phyloP scores from a whole-genome alignment of 2,797 vertebrate genomes.

The Tapera naevia region DNA sequence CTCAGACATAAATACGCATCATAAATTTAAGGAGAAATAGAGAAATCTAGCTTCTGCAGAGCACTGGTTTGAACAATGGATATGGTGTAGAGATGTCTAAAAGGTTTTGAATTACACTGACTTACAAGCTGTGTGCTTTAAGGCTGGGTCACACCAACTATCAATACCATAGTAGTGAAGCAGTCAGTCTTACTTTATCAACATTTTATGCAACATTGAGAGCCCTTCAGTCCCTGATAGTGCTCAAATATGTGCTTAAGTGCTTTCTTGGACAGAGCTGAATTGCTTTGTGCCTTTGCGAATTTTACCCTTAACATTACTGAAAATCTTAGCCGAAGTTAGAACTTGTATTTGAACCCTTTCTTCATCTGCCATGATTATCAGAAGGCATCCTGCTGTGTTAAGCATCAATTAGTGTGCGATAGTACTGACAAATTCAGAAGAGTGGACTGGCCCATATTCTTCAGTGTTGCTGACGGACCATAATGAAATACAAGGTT shows the following conservation, averaged over 20 bases:
- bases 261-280: not conserved
- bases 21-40: not conserved
- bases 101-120: not conserved
- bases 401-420: not conserved
- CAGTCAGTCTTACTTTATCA: not conserved
- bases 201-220: not conserved
- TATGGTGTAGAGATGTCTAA: not conserved
- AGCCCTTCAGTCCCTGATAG: not conserved
- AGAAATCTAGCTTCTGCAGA: not conserved
- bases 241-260: not conserved
- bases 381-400: not conserved
- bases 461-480: not conserved
- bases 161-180: not conserved
- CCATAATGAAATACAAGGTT: not conserved
- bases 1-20: not conserved
- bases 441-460: accelerated
- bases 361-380: not conserved
- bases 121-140: not conserved
- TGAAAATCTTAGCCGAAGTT: not conserved
- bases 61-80: not conserved
- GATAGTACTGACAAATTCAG: not conserved
- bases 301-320: not conserved
- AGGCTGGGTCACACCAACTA: not conserved
- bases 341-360: not conserved
- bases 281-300: not conserved